phyloP scores from a whole-genome alignment of 2,797 vertebrate genomes.

The Fringilla coelebs region DNA sequence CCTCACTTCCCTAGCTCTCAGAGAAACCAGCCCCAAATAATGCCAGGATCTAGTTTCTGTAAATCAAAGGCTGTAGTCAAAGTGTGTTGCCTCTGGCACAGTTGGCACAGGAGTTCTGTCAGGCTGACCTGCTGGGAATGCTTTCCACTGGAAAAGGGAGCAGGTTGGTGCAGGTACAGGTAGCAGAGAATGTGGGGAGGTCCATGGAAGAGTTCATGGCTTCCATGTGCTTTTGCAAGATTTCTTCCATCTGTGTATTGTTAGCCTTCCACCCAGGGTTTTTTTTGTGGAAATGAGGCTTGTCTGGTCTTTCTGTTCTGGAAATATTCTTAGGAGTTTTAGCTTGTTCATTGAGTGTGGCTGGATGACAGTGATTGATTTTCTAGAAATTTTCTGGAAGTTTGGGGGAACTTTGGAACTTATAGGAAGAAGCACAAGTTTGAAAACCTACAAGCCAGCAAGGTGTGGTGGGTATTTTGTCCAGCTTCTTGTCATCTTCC shows the following conservation, averaged over 20 bases:
- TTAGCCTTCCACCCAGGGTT: background rate
- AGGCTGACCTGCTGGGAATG: background rate
- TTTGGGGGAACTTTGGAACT: background rate
- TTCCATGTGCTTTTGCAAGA: background rate
- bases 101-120: background rate
- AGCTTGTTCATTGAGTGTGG: background rate
- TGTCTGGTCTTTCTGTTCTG: background rate
- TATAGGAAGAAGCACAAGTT: background rate
- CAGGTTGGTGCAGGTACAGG: background rate
- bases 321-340: background rate
- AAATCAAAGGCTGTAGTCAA: background rate
- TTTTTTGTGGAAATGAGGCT: background rate
- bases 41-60: background rate
- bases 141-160: background rate
- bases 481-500: background rate
- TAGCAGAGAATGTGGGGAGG: background rate
- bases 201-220: rapidly evolving
- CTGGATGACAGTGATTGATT: background rate
- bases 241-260: background rate
- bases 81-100: background rate
- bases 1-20: background rate
- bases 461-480: background rate
- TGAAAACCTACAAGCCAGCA: background rate
- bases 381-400: background rate
- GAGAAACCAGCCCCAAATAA: background rate